Conservation (phyloP, 2,888 invertebrate genomes). For the Lithosia quadra region DNA sequence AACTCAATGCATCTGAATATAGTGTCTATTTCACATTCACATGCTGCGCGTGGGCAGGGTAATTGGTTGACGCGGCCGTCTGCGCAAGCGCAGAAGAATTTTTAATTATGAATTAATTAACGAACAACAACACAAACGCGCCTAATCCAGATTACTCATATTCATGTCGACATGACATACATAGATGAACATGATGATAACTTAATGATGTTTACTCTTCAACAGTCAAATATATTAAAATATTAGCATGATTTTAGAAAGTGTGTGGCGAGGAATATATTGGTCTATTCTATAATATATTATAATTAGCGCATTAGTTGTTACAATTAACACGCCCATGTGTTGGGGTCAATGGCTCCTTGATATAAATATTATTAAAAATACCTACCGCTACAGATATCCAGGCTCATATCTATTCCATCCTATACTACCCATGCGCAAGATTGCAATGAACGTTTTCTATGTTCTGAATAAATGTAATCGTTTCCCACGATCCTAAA, state of each 20-base stretch:
- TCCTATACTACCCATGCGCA: conserved; percentile 27
- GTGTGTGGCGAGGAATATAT: neutral
- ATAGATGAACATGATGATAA: conserved; percentile 23
- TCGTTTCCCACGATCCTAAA: too few relatives aligned
- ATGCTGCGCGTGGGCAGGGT: conserved; percentile 64
- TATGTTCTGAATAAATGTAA: neutral
- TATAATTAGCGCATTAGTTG: conserved; percentile 45
- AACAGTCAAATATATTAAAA: neutral
- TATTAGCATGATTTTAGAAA: conserved; percentile 2
- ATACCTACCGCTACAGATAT: conserved; percentile 54
- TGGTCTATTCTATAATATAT: too few relatives aligned
- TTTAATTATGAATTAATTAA: conserved; percentile 87
- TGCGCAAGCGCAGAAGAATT: conserved; percentile 85
- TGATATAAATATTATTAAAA: conserved; percentile 80
- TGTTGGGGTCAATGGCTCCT: conserved; percentile 77
- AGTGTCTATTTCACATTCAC: conserved; percentile 67
- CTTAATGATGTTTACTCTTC: neutral
- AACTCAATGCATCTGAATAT: conserved; percentile 64
- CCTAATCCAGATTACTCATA: conserved; percentile 74
- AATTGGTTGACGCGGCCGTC: conserved; percentile 80
- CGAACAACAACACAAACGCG: conserved; percentile 82
- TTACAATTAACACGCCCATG: conserved; percentile 58
- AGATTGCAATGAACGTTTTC: conserved; percentile 4
- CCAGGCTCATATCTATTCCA: conserved; percentile 52
- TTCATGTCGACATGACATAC: conserved; percentile 50